phyloP scores from a whole-genome alignment of 2,888 invertebrate genomes.

The Synanthedon vespiformis region DNA sequence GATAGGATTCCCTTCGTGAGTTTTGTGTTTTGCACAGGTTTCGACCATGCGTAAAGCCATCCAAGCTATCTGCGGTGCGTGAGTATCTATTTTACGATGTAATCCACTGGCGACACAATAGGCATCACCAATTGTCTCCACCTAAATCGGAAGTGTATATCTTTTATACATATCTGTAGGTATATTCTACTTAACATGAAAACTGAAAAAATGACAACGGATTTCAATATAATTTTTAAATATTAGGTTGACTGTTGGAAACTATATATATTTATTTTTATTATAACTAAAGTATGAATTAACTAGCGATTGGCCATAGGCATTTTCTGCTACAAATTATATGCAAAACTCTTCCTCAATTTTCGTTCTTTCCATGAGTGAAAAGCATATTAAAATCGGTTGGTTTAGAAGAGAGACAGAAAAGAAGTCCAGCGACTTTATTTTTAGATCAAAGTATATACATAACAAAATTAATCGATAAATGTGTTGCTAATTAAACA shows the following conservation, averaged over 20 bases:
- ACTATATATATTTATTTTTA: not conserved
- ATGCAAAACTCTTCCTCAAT: not conserved
- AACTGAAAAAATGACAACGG: no score
- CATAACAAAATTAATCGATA: no score
- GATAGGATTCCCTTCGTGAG: conserved; percentile 93
- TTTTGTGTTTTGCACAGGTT: conserved; percentile 86
- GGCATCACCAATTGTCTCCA: conserved; percentile 96
- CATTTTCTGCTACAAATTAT: not conserved
- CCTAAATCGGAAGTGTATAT: conserved; percentile 58
- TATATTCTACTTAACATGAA: no score
- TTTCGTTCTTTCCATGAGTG: no score
- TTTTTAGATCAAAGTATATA: no score
- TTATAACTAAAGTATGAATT: not conserved
- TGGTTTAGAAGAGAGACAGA: no score
- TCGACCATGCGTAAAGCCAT: conserved; percentile 96
- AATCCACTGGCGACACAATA: conserved; percentile 96
- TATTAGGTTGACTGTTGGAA: not conserved
- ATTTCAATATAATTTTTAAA: not conserved
- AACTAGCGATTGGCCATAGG: no score
- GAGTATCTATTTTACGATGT: conserved; percentile 86
- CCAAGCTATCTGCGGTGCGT: conserved; percentile 96
- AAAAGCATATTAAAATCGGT: no score
- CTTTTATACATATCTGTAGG: not conserved
- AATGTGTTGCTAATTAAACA: no score
- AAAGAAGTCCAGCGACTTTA: no score